phyloP scores from a whole-genome alignment of 1,140 invertebrate species.

The Cyrtorhinus lividipennis region DNA sequence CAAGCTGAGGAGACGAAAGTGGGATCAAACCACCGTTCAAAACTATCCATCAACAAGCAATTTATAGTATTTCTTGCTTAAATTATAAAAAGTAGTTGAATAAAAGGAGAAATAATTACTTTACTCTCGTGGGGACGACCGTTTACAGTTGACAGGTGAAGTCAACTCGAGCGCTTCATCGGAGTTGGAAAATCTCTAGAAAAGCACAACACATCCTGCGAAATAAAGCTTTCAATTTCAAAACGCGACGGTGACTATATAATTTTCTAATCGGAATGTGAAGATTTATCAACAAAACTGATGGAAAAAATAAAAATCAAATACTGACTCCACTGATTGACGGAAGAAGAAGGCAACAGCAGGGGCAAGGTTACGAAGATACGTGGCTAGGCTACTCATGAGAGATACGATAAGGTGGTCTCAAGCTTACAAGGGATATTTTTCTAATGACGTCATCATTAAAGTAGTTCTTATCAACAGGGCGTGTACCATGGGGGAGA shows the following conservation, averaged over 20 bases:
- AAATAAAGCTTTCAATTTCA: background rate
- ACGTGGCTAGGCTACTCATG: background rate
- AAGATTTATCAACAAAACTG: background rate
- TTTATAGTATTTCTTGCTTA: background rate
- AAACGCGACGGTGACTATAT: background rate
- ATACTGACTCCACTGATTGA: too few species aligned
- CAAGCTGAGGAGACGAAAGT: too few species aligned
- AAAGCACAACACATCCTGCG: background rate
- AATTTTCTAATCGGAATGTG: background rate
- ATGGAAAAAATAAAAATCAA: too few species aligned
- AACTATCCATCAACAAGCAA: background rate
- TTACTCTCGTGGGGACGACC: background rate
- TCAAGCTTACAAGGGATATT: background rate
- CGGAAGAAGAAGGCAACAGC: background rate
- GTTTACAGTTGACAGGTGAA: background rate
- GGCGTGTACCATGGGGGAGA: too few species aligned
- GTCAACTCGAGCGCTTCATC: constrained; percentile 5
- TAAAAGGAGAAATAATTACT: background rate
- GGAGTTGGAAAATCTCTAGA: background rate
- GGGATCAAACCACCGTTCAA: too few species aligned
- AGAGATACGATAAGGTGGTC: background rate
- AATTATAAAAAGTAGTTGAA: background rate
- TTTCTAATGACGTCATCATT: background rate
- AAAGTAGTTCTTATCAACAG: too few species aligned
- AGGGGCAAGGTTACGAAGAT: constrained; percentile 1